Conservation (phyloP, 2,888 invertebrate genomes). For the Neelides folsomi region DNA sequence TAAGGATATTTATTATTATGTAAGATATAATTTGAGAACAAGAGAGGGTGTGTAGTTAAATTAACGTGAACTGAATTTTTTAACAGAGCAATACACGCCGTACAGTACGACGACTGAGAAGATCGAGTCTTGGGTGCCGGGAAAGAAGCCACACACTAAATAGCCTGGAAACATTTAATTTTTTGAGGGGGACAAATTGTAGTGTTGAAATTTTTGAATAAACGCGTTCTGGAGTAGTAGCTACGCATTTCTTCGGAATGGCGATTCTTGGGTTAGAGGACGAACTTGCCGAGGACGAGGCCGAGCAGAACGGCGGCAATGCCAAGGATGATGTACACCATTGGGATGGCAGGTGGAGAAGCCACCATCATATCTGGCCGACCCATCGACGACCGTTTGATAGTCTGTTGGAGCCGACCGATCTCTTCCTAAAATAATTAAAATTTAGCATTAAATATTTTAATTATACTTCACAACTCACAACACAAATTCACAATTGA, state of each 20-base stretch:
- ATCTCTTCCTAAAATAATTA: slow-evolving; percentile 24
- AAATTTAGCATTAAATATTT: slow-evolving; percentile 2
- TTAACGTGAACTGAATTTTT: too few species aligned
- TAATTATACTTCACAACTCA: too few species aligned
- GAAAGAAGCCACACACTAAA: too few species aligned
- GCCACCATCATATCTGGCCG: slow-evolving; percentile 38
- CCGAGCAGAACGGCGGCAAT: slow-evolving; percentile 57
- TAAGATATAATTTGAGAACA: too few species aligned
- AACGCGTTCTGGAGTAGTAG: not conserved
- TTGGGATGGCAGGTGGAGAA: slow-evolving; percentile 49
- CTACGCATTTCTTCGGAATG: not conserved
- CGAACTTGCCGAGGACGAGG: slow-evolving; percentile 64
- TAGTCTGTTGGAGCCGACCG: slow-evolving; percentile 25
- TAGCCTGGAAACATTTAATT: not conserved
- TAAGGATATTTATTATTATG: too few species aligned
- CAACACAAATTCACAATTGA: too few species aligned
- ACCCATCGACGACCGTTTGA: slow-evolving; percentile 34
- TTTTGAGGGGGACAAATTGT: not conserved
- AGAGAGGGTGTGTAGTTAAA: too few species aligned
- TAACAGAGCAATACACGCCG: slow-evolving; percentile 53
- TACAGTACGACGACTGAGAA: slow-evolving; percentile 80
- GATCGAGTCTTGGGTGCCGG: slow-evolving; percentile 68
- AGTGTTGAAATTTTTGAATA: not conserved
- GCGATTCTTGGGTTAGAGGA: slow-evolving; percentile 50
- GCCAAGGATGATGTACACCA: slow-evolving; percentile 53